Evolutionary conservation across 2,113 vertebrate genomes (phyloP).

Genomic region (Dromiciops gliroides): DNA sequence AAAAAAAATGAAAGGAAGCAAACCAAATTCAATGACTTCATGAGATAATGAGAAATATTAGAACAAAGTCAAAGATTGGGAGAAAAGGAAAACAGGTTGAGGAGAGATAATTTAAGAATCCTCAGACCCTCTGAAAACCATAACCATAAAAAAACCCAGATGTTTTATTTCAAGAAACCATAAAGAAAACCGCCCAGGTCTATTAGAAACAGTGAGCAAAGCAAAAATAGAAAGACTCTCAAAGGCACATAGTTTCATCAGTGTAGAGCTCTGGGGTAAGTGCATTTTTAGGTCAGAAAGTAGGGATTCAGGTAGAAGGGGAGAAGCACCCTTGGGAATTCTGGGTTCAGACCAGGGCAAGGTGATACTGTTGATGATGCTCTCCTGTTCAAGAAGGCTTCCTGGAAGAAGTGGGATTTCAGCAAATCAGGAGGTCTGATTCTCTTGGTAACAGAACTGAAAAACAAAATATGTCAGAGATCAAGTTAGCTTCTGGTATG

Average conservation of each 20-base stretch:
- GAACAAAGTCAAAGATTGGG: not conserved
- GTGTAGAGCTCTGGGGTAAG: not conserved
- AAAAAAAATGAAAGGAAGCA: not conserved
- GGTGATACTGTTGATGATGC: not conserved
- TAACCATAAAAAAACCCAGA: not conserved
- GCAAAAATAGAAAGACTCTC: not conserved
- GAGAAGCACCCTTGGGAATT: not conserved
- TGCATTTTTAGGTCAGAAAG: not conserved
- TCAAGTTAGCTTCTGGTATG: not conserved
- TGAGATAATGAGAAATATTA: not conserved
- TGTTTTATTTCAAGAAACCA: not conserved
- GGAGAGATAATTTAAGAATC: not conserved
- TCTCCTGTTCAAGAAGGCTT: conserved; percentile 20
- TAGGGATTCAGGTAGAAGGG: conserved; percentile 33
- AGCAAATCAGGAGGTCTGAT: conserved; percentile 2
- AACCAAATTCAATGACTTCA: not conserved
- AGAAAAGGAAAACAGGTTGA: not conserved
- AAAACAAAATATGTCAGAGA: conserved; percentile 14
- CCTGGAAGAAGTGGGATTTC: conserved; percentile 1
- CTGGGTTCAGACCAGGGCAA: not conserved
- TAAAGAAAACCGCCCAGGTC: not conserved
- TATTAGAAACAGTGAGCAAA: not conserved
- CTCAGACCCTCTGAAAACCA: not conserved
- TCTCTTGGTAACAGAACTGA: conserved; percentile 32
- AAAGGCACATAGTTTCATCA: not conserved